phyloP scores from a whole-genome alignment of 2,888 invertebrate genomes.

The Macrosiphum euphorbiae region DNA sequence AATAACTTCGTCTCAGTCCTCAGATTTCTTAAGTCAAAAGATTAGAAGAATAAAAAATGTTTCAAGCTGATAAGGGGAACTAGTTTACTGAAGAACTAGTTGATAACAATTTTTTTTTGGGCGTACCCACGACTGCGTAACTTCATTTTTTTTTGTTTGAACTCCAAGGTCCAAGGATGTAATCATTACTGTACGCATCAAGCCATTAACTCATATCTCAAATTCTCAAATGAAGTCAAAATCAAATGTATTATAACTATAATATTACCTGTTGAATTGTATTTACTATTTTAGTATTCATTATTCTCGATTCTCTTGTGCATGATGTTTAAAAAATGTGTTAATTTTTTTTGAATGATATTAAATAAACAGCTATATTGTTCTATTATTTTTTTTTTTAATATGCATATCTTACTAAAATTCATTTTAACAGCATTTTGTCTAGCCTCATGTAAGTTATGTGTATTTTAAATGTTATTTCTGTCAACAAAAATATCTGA shows the following conservation, averaged over 20 bases:
- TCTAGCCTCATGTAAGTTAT: conserved; percentile 49
- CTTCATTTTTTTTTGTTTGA: background rate
- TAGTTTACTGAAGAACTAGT: background rate
- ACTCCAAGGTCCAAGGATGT: background rate
- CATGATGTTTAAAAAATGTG: background rate
- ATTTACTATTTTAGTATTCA: background rate
- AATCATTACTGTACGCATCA: background rate
- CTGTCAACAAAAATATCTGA: background rate
- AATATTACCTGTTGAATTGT: background rate
- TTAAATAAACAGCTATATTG: background rate
- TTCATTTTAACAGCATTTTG: background rate
- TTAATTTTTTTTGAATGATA: background rate
- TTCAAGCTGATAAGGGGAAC: background rate
- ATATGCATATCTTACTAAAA: conserved; percentile 30
- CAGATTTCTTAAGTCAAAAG: too few relatives aligned
- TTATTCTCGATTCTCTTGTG: background rate
- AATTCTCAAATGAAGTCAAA: background rate
- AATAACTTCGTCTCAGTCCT: too few relatives aligned
- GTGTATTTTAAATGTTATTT: background rate
- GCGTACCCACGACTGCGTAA: background rate
- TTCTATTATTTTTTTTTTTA: background rate
- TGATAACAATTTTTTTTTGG: background rate
- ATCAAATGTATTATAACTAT: background rate
- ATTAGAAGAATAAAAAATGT: too few relatives aligned
- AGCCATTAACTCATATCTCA: too few relatives aligned